Conservation (phyloP, 2,113 vertebrate genomes). For the Excalfactoria chinensis region DNA sequence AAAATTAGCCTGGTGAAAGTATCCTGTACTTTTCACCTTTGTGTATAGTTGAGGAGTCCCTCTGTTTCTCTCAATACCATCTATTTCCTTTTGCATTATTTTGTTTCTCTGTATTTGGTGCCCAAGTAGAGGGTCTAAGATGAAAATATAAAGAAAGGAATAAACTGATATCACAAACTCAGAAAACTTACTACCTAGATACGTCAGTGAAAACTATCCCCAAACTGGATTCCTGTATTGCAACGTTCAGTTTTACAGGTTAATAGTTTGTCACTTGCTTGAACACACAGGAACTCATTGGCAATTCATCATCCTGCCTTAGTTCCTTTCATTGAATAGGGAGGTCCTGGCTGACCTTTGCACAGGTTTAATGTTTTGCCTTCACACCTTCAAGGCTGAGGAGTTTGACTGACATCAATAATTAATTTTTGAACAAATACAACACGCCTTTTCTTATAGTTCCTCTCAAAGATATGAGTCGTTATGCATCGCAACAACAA, state of each 20-base stretch:
- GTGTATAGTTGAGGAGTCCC: not conserved
- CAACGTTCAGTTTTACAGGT: conserved; percentile 29
- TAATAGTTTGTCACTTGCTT: conserved; percentile 53
- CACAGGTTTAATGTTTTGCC: conserved; percentile 2
- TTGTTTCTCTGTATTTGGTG: not conserved
- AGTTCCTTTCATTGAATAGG: conserved; percentile 30
- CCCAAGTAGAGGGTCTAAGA: not conserved
- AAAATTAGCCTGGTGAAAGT: not conserved
- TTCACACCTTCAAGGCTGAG: conserved; percentile 38
- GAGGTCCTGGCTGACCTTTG: conserved; percentile 46
- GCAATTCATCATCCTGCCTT: conserved; percentile 44
- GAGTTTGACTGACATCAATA: conserved; percentile 45
- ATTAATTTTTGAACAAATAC: conserved; percentile 63
- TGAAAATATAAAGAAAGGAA: not conserved
- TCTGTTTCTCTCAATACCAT: not conserved
- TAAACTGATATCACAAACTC: not conserved
- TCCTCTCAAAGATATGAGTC: not conserved
- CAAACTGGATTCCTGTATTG: conserved; percentile 34
- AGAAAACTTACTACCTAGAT: not conserved
- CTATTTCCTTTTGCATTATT: not conserved
- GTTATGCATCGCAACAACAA: not conserved
- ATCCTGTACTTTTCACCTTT: not conserved
- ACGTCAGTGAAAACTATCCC: not conserved
- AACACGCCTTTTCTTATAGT: conserved; percentile 22
- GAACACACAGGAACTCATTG: conserved; percentile 25